Conservation (phyloP, 2,113 vertebrate genomes). For the Harpagus bidentatus region DNA sequence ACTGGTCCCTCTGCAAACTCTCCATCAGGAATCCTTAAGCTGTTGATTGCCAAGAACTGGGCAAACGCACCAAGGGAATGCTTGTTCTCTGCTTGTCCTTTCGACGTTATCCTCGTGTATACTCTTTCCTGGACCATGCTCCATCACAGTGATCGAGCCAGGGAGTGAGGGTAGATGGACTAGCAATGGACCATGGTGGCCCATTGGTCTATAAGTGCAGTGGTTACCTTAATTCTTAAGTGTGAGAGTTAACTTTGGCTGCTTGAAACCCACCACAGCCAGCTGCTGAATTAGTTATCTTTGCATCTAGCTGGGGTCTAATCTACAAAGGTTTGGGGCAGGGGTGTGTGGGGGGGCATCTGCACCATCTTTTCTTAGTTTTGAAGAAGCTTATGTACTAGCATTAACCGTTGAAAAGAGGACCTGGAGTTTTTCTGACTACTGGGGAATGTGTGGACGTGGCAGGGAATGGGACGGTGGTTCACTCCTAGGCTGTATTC, state of each 20-base stretch:
- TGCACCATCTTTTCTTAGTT: neutral
- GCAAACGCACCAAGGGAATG: neutral
- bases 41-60: neutral
- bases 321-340: neutral
- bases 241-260: neutral
- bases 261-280: neutral
- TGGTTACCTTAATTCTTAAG: neutral
- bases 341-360: neutral
- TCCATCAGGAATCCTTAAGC: neutral
- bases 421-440: neutral
- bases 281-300: neutral
- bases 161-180: neutral
- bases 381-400: neutral
- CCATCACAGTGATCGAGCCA: neutral
- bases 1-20: neutral
- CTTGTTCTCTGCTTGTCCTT: neutral
- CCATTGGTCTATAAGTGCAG: neutral
- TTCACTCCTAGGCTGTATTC: neutral
- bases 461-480: neutral
- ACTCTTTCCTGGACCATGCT: neutral
- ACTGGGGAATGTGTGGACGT: fast-evolving
- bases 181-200: neutral
- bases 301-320: neutral
- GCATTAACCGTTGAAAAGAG: neutral
- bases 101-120: fast-evolving